phyloP scores from a whole-genome alignment of 1,140 invertebrate species.

The Drosophila azteca region DNA sequence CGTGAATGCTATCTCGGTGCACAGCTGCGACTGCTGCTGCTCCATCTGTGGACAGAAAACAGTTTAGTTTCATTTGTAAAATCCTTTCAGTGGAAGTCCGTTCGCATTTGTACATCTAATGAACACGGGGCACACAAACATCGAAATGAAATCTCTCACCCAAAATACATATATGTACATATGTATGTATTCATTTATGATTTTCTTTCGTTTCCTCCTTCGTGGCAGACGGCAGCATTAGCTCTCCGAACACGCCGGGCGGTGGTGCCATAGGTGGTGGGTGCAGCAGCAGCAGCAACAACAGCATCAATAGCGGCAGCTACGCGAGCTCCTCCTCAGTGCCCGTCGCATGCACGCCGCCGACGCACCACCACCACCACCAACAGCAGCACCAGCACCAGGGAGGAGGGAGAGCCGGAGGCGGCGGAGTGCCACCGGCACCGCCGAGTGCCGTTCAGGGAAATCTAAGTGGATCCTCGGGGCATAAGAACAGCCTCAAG shows the following conservation, averaged over 20 bases:
- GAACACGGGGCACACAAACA: too few species aligned
- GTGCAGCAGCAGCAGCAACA: slow-evolving; percentile 58
- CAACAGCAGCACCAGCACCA: slow-evolving; percentile 11
- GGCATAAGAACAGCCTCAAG: slow-evolving; percentile 88
- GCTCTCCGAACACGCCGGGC: slow-evolving; percentile 81
- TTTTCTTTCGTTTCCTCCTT: neutral
- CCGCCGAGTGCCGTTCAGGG: slow-evolving; percentile 41
- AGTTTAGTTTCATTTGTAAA: too few species aligned
- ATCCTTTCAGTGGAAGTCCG: too few species aligned
- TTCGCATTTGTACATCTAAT: too few species aligned
- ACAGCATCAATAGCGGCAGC: slow-evolving; percentile 42
- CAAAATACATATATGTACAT: too few species aligned
- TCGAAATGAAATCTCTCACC: too few species aligned
- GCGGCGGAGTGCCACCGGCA: slow-evolving; percentile 56
- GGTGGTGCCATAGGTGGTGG: slow-evolving; percentile 33
- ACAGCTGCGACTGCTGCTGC: too few species aligned
- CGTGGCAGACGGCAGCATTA: slow-evolving; percentile 77
- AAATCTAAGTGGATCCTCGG: slow-evolving; percentile 58
- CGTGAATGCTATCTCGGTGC: too few species aligned
- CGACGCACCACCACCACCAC: slow-evolving; percentile 29
- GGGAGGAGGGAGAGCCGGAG: slow-evolving; percentile 5
- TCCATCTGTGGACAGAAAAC: too few species aligned
- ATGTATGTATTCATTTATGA: too few species aligned
- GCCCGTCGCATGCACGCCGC: slow-evolving; percentile 37
- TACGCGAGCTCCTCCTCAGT: slow-evolving; percentile 47